Evolutionary conservation across 2,113 vertebrate species (phyloP).

Genomic region (Apodemus speciosus): DNA sequence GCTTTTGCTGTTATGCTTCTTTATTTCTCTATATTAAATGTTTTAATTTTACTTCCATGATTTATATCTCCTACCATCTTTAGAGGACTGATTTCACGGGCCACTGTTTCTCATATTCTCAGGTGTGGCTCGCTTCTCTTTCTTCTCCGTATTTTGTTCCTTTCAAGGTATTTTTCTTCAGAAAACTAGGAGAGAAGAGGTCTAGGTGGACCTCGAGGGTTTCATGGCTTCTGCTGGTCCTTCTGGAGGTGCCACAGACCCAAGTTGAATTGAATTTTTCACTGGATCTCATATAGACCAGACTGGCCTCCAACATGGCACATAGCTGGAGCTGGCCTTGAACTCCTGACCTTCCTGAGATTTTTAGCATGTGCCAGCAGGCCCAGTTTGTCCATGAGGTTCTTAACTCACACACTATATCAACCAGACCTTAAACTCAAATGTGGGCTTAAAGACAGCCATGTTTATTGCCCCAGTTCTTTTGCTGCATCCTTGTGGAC

Average conservation of each 20-base stretch:
- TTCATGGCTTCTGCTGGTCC: conserved; percentile 12
- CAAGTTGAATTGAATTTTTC: conserved; percentile 8
- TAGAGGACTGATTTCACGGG: not conserved
- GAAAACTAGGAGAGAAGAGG: not conserved
- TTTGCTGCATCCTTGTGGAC: not conserved
- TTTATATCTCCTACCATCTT: not conserved
- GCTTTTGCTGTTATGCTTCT: not conserved
- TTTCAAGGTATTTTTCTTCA: not conserved
- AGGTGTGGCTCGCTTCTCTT: not conserved
- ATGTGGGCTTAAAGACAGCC: not conserved
- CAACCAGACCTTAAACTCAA: conserved; percentile 15
- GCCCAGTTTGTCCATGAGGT: not conserved
- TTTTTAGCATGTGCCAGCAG: not conserved
- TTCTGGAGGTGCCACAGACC: not conserved
- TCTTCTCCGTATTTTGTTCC: not conserved
- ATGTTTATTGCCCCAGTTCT: not conserved
- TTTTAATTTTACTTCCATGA: not conserved
- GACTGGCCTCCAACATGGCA: not conserved
- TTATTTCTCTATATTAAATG: not conserved
- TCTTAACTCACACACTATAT: not conserved
- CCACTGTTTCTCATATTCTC: not conserved
- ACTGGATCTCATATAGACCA: not conserved
- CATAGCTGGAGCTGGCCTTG: not conserved
- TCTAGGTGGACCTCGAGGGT: not conserved
- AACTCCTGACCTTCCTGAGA: not conserved